Evolutionary conservation across 1,140 invertebrate species (phyloP).

Genomic region (Thaumatotibia leucotreta): DNA sequence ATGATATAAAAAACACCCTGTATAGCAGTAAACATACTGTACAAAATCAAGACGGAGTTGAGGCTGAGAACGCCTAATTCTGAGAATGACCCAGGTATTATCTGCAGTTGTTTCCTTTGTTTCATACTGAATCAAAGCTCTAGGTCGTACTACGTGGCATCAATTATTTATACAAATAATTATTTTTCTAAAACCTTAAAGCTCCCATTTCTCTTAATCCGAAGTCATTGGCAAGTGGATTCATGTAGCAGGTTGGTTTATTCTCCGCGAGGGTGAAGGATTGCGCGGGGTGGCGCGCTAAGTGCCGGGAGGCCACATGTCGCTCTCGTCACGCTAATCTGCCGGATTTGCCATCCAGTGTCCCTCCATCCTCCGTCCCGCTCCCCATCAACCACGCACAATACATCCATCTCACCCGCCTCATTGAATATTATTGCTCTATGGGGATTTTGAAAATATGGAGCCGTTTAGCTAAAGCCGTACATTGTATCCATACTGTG

Average conservation of each 20-base stretch:
- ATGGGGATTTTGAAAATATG: constrained; percentile 77
- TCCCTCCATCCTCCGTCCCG: constrained; percentile 51
- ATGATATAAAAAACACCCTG: too few species aligned
- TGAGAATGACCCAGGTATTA: too few species aligned
- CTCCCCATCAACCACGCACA: constrained; percentile 32
- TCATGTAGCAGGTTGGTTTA: constrained; percentile 23
- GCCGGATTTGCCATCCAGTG: constrained; percentile 68
- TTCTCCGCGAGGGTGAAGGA: constrained; percentile 23
- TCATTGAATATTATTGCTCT: constrained; percentile 78
- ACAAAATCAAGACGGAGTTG: too few species aligned
- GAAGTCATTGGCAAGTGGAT: not conserved
- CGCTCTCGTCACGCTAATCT: constrained; percentile 73
- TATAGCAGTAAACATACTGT: too few species aligned
- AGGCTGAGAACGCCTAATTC: too few species aligned
- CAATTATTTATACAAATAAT: too few species aligned
- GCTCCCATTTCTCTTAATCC: too few species aligned
- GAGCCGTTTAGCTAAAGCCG: constrained; percentile 73
- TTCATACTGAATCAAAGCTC: too few species aligned
- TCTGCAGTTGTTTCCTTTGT: too few species aligned
- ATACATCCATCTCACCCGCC: constrained; percentile 58
- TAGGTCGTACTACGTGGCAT: too few species aligned
- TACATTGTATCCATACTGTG: constrained; percentile 71
- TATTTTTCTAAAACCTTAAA: too few species aligned
- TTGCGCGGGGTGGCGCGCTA: constrained; percentile 49
- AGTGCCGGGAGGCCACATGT: constrained; percentile 73